Conservation (phyloP, 2,797 vertebrate genomes). For the Etheostoma perlongum region DNA sequence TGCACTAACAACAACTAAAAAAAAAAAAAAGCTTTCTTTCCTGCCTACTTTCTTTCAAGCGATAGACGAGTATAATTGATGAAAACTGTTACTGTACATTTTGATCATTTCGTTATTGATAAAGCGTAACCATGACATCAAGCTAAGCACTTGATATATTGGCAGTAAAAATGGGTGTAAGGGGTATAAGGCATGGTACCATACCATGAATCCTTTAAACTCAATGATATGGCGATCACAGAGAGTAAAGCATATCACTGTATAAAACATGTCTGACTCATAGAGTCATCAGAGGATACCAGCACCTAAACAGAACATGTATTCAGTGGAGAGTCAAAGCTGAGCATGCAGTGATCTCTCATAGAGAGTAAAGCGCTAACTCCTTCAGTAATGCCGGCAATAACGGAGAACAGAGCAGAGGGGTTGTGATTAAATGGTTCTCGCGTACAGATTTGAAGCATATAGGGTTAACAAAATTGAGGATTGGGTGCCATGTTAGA, state of each 20-base stretch:
- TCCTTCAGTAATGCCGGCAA: background rate
- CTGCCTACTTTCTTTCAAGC: background rate
- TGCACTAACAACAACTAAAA: background rate
- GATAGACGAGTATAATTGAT: background rate
- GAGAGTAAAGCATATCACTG: background rate
- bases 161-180: conserved; percentile 8
- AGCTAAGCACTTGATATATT: background rate
- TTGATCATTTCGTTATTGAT: background rate
- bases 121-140: background rate
- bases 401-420: background rate
- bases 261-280: conserved; percentile 40
- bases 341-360: conserved; percentile 38
- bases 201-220: conserved; percentile 4
- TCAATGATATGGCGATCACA: background rate
- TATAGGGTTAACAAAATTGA: background rate
- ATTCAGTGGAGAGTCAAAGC: background rate
- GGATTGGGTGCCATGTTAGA: conserved; percentile 14
- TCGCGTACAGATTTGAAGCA: conserved; percentile 1
- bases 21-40: background rate
- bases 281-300: conserved; percentile 31
- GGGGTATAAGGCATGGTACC: conserved; percentile 1
- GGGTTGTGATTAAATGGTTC: background rate
- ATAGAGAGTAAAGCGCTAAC: conserved; percentile 37
- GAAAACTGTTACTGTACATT: background rate
- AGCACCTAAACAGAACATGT: background rate